A percentile compares a stretch with the other conserved stretches of the same genome.
phyloP scores from a whole-genome alignment of 2,888 invertebrate genomes.

The Aspidiotus destructor region DNA sequence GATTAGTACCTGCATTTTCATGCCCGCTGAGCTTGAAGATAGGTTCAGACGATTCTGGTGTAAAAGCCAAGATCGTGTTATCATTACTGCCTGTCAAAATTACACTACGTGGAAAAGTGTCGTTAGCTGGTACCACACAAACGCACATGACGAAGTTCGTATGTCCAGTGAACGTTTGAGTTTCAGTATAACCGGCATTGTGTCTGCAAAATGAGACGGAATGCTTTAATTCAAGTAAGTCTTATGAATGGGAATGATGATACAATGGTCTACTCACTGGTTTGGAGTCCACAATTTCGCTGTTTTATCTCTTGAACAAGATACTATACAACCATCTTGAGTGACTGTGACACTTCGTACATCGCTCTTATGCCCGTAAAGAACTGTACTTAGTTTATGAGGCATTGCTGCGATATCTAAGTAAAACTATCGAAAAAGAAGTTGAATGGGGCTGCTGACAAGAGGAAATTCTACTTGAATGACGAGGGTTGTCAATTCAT shows the following conservation, averaged over 20 bases:
- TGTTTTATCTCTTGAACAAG: slow-evolving; percentile 80
- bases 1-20: slow-evolving; percentile 54
- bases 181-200: slow-evolving; percentile 55
- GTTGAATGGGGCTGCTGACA: too few relatives aligned
- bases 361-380: slow-evolving; percentile 69
- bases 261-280: slow-evolving; percentile 47
- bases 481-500: too few relatives aligned
- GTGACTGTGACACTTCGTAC: slow-evolving; percentile 65
- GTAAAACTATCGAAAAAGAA: too few relatives aligned
- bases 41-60: slow-evolving; percentile 58
- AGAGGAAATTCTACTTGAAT: too few relatives aligned
- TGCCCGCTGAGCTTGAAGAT: slow-evolving; percentile 66
- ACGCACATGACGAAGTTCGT: slow-evolving; percentile 76
- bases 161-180: slow-evolving; percentile 65
- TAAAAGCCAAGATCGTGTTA: slow-evolving; percentile 67
- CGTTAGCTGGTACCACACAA: slow-evolving; percentile 61
- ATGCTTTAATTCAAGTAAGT: not conserved
- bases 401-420: not conserved
- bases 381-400: slow-evolving; percentile 14
- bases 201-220: slow-evolving; percentile 41
- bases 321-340: slow-evolving; percentile 63
- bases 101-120: slow-evolving; percentile 61
- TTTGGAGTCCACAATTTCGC: slow-evolving; percentile 76
- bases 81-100: slow-evolving; percentile 87
- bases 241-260: slow-evolving; percentile 20